A percentile compares a stretch with the other conserved stretches of the same genome.
These are phyloP conservation scores for Heloderma charlesbogerti DNA, from an alignment of 2,113 vertebrate species.

Conservation along the genomic window DNA sequence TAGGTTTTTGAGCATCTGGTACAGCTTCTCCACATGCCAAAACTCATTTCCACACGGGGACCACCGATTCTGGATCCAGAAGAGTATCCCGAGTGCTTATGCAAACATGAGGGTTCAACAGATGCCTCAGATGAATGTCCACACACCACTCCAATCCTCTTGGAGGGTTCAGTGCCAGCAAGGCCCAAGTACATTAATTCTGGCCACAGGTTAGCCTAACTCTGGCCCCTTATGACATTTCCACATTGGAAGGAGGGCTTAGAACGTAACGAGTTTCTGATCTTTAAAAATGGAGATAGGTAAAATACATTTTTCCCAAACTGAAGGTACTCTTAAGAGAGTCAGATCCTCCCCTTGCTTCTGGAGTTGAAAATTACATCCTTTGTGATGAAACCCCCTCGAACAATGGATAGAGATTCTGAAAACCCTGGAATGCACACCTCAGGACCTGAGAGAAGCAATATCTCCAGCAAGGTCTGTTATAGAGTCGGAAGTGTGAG, in stretches of 20 bases:
- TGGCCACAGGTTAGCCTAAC: not conserved
- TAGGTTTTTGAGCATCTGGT: too few relatives aligned
- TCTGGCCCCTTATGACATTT: not conserved
- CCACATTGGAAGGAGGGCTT: not conserved
- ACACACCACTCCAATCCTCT: not conserved
- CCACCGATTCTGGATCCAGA: not conserved
- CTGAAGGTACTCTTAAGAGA: not conserved
- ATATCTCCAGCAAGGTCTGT: not conserved
- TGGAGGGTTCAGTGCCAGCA: not conserved
- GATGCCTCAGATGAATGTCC: not conserved
- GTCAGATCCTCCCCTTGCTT: not conserved
- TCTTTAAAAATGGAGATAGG: accelerated
- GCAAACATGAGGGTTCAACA: not conserved
- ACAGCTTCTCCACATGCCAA: not conserved
- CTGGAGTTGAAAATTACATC: not conserved
- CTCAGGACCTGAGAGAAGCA: not conserved
- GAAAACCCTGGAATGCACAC: not conserved
- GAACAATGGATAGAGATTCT: not conserved
- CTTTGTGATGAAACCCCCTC: not conserved
- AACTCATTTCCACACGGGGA: not conserved
- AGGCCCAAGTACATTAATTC: not conserved
- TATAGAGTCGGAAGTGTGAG: not conserved
- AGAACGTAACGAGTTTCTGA: not conserved
- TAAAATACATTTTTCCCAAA: not conserved
- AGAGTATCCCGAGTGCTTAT: too few relatives aligned